A percentile compares a stretch with the other conserved stretches of the same genome.
phyloP scores from a whole-genome alignment of 2,113 vertebrate species.

The Oryzias javanicus region DNA sequence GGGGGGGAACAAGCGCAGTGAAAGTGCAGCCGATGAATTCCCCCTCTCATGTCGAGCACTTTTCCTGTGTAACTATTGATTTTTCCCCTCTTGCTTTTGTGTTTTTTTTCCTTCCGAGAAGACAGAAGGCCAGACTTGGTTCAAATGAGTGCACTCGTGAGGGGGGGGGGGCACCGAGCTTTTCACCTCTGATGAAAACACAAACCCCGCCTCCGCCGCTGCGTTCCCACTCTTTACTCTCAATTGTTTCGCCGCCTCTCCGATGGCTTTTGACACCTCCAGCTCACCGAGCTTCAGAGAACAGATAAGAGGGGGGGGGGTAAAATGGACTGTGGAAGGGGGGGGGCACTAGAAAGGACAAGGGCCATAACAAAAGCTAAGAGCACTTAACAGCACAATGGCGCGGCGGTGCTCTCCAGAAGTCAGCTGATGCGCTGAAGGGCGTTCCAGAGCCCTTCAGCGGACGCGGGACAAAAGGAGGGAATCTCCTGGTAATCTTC shows the following conservation, averaged over 20 bases:
- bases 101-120: constrained; percentile 53
- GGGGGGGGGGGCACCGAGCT: constrained; percentile 28
- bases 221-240: constrained; percentile 37
- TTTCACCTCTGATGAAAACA: constrained; percentile 24
- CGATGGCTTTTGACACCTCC: constrained; percentile 73
- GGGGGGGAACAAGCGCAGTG: constrained; percentile 55
- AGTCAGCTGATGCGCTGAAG: constrained; percentile 71
- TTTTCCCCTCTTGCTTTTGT: constrained; percentile 69
- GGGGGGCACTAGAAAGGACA: constrained; percentile 57
- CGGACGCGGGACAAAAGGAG: constrained; percentile 48
- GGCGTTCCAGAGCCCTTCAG: constrained; percentile 61
- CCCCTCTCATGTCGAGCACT: constrained; percentile 75
- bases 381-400: constrained; percentile 74
- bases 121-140: constrained; percentile 61
- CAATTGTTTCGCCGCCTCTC: constrained; percentile 50
- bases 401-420: constrained; percentile 52
- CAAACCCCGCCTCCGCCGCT: constrained; percentile 26
- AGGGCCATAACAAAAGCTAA: constrained; percentile 73
- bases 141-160: constrained; percentile 71
- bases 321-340: constrained; percentile 53
- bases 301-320: constrained; percentile 24
- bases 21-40: constrained; percentile 70
- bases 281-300: constrained; percentile 40
- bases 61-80: constrained; percentile 78
- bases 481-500: constrained; percentile 24